Conservation (phyloP, 2,113 vertebrate species). For the Furnarius figulus region DNA sequence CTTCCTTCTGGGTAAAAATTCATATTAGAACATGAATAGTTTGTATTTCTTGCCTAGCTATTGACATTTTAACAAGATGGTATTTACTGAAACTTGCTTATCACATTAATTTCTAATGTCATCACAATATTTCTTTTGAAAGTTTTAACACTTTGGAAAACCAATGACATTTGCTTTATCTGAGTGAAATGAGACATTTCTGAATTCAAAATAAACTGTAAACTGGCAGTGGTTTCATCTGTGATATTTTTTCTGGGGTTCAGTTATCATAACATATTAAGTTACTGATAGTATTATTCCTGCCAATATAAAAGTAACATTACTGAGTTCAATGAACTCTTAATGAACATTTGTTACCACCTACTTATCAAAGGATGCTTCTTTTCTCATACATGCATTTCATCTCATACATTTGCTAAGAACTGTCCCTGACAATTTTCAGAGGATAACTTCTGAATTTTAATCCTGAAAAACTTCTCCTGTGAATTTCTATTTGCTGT, state of each 20-base stretch:
- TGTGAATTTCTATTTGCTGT: neutral
- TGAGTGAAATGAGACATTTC: neutral
- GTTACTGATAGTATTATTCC: neutral
- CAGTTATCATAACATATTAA: neutral
- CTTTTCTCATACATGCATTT: neutral
- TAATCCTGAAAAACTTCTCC: neutral
- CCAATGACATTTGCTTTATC: neutral
- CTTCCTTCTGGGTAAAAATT: neutral
- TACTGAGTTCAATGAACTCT: neutral
- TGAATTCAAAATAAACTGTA: neutral
- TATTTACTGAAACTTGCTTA: constrained; percentile 3
- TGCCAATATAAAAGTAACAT: neutral
- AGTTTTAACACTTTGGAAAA: neutral
- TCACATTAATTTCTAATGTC: neutral
- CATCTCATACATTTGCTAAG: neutral
- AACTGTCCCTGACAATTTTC: neutral
- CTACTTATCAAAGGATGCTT: neutral
- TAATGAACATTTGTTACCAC: neutral
- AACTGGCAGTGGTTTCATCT: neutral
- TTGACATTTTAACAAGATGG: neutral
- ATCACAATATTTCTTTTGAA: neutral
- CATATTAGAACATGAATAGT: neutral
- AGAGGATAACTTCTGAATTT: neutral
- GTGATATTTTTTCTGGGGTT: neutral
- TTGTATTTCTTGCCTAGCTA: neutral